A percentile compares a stretch with the other conserved stretches of the same genome.
phyloP scores from a whole-genome alignment of 2,113 vertebrate species.

The Bujurquina vittata region DNA sequence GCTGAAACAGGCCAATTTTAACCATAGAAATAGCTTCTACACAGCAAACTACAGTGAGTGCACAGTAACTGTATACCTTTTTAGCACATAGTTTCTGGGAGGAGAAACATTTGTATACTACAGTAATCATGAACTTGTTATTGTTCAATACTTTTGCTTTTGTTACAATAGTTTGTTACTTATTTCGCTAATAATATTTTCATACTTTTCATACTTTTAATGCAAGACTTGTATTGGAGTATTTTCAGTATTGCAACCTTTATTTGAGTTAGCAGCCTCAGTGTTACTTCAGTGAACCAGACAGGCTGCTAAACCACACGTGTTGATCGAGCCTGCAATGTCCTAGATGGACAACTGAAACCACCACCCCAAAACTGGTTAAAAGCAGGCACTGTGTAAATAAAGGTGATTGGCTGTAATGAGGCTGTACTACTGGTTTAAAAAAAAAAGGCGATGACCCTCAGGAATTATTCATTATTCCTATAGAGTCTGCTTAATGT shows the following conservation, averaged over 20 bases:
- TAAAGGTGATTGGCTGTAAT: background rate
- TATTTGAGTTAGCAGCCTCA: background rate
- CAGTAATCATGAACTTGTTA: background rate
- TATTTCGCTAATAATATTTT: background rate
- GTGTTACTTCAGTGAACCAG: background rate
- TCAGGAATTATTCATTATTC: background rate
- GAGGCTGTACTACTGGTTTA: background rate
- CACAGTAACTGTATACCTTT: background rate
- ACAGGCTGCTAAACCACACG: background rate
- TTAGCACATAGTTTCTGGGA: background rate
- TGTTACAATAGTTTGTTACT: too few relatives aligned
- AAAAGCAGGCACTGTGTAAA: background rate
- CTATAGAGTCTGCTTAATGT: background rate
- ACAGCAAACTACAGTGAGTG: background rate
- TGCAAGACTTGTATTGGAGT: background rate
- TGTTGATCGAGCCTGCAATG: fast-evolving
- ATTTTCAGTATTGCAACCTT: background rate
- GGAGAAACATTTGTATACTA: background rate
- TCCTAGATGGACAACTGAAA: background rate
- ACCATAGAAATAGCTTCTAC: background rate
- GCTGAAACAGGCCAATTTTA: background rate
- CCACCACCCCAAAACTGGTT: background rate
- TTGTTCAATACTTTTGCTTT: background rate
- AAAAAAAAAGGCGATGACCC: background rate
- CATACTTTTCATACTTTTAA: background rate